Evolutionary conservation across 2,888 invertebrate species (phyloP), one percentile per base, ranked within the genome.

Genomic region (Dasypogon diadema): DNA sequence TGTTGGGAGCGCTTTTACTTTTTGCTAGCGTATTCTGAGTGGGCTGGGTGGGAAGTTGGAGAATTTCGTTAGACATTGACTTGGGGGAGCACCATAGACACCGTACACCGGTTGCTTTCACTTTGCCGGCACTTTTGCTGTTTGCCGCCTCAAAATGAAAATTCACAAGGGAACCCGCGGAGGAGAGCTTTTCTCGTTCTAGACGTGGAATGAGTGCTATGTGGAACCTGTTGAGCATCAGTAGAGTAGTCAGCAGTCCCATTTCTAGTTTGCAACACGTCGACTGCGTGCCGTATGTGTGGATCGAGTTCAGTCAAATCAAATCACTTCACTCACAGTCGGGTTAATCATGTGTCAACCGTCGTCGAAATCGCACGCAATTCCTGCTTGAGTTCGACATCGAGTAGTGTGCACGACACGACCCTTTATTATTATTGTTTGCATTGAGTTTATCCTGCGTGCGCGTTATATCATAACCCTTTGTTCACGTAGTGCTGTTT

Each of bases 171-270:
- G 42, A 37, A 37, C 18, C 42, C 18, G 22, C 37, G 3, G 48
- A 48, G 48, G 12, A 16, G 12, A 48, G 48, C 37, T 63, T 37
- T 63, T 30, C 14, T 18, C 37, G 14, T 21, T 10, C 21, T 5
- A 18, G 42, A 12, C 22, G 37, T 42, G 63, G 46, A 16, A 48
- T 48, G 18, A 24, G 46, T 2, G 63, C 46, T n/a, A 14, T 65
- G 65, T 65, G 65, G 65, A 65, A 65, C 65, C 46, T 65, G 65
- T 65, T 65, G 65, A n/a, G n/a, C n/a, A n/a, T n/a, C n/a, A n/a
- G n/a, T n/a, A n/a, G n/a, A n/a, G n/a, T n/a, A n/a, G n/a, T n/a
- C n/a, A n/a, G n/a, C n/a, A n/a, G n/a, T n/a, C n/a, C n/a, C n/a
- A n/a, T n/a, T n/a, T n/a, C n/a, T n/a, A n/a, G n/a, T n/a, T n/a